phyloP scores from a whole-genome alignment of 2,888 invertebrate genomes.

The Ormyrus labotus region DNA sequence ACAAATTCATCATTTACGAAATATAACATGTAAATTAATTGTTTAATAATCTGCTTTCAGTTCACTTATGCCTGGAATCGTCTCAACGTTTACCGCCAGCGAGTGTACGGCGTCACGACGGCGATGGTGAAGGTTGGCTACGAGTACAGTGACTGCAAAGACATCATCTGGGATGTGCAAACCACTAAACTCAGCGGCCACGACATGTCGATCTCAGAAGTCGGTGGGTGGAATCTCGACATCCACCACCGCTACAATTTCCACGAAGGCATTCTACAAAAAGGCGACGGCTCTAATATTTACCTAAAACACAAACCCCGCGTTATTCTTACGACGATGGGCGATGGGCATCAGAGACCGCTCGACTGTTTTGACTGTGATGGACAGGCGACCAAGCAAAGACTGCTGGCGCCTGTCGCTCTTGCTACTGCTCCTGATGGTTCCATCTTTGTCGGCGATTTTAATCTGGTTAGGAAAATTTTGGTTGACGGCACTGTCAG shows the following conservation, averaged over 20 bases:
- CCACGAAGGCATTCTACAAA: slow-evolving; percentile 97
- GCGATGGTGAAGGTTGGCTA: slow-evolving; percentile 97
- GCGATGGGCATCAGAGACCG: slow-evolving; percentile 92
- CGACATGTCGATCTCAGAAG: slow-evolving; percentile 97
- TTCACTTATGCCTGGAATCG: slow-evolving; percentile 99
- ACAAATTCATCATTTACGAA: not conserved
- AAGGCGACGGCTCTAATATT: slow-evolving; percentile 97
- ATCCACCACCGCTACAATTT: slow-evolving; percentile 98
- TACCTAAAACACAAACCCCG: slow-evolving; percentile 95
- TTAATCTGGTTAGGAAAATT: slow-evolving; percentile 93
- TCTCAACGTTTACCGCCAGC: slow-evolving; percentile 95
- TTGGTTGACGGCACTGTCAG: slow-evolving; percentile 89
- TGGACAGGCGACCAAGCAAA: slow-evolving; percentile 87
- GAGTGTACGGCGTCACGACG: slow-evolving; percentile 97
- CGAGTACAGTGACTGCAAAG: slow-evolving; percentile 93
- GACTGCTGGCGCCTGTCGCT: slow-evolving; percentile 94
- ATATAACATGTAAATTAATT: not conserved
- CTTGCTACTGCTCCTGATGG: slow-evolving; percentile 95
- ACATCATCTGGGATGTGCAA: slow-evolving; percentile 96
- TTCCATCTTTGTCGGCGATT: slow-evolving; percentile 95
- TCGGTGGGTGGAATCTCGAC: slow-evolving; percentile 98
- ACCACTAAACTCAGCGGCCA: slow-evolving; percentile 96
- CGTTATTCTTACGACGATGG: slow-evolving; percentile 93
- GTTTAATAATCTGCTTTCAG: slow-evolving; percentile 8
- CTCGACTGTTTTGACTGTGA: slow-evolving; percentile 90